Conservation (phyloP, 2,113 vertebrate genomes). For the Xiphias gladius region DNA sequence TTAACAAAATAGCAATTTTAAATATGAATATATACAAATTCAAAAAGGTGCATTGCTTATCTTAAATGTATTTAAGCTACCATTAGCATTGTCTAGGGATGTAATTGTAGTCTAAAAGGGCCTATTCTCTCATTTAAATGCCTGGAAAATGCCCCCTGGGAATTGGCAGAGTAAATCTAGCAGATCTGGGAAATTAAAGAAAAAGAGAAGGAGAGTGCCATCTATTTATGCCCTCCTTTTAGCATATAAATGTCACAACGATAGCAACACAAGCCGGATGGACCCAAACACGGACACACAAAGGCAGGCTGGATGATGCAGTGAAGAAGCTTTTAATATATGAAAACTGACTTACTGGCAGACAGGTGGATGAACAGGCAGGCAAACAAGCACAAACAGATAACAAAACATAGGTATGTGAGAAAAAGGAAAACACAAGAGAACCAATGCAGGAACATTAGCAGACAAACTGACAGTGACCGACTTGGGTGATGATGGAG, state of each 20-base stretch:
- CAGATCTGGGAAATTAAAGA: conserved; percentile 55
- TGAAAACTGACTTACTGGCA: too few species aligned
- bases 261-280: too few species aligned
- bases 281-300: too few species aligned
- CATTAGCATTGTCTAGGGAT: conserved; percentile 52
- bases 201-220: conserved; percentile 41
- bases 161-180: conserved; percentile 46
- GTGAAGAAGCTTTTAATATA: too few species aligned
- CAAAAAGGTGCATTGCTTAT: conserved; percentile 6
- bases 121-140: conserved; percentile 37
- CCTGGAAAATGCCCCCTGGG: conserved; percentile 38
- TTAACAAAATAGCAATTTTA: not conserved
- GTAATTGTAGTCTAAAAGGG: conserved; percentile 31
- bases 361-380: too few species aligned
- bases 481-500: too few species aligned
- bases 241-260: conserved; percentile 63
- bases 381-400: too few species aligned
- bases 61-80: conserved; percentile 35
- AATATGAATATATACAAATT: conserved; percentile 10
- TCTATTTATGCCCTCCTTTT: conserved; percentile 72
- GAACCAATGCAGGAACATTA: too few species aligned
- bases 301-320: too few species aligned
- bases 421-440: too few species aligned
- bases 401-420: too few species aligned
- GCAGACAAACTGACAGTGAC: too few species aligned